Evolutionary conservation across 1,140 invertebrate species (phyloP).

Genomic region (Penaeus japonicus): DNA sequence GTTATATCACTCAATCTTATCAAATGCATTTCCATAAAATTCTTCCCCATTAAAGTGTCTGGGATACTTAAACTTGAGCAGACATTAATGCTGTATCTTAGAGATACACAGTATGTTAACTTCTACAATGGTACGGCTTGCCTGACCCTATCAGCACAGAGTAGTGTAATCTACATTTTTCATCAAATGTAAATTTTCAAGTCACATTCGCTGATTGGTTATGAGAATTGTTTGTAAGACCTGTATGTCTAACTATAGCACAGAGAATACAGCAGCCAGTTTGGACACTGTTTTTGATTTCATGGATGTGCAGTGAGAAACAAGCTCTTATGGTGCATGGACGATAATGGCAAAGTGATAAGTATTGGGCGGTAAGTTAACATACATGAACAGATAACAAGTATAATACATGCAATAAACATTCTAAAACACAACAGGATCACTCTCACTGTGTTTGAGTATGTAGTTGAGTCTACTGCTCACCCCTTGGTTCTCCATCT

Average conservation of each 20-base stretch:
- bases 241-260: neutral
- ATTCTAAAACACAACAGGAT: conserved; percentile 38
- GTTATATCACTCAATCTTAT: neutral
- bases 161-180: neutral
- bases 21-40: neutral
- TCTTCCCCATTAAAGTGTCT: neutral
- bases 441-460: neutral
- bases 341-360: conserved; percentile 25
- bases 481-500: conserved; percentile 11
- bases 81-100: conserved; percentile 28
- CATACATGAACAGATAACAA: conserved; percentile 38
- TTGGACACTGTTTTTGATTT: conserved; percentile 46
- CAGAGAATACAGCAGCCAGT: neutral
- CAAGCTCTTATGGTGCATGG: conserved; percentile 35
- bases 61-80: conserved; percentile 30
- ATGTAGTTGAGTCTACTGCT: neutral
- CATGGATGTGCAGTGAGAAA: conserved; percentile 25
- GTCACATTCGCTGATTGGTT: neutral
- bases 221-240: conserved; percentile 15
- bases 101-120: conserved; percentile 10
- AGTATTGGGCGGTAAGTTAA: conserved; percentile 14
- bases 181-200: neutral
- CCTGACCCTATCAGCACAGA: neutral
- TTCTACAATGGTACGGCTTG: conserved; percentile 24
- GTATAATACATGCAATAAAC: conserved; percentile 39